Percentiles rank a stretch among this genome's conserved stretches.
These are phyloP conservation scores for Drosophila picticornis DNA, from an alignment of 2,888 invertebrate genomes.

Conservation along the genomic window DNA sequence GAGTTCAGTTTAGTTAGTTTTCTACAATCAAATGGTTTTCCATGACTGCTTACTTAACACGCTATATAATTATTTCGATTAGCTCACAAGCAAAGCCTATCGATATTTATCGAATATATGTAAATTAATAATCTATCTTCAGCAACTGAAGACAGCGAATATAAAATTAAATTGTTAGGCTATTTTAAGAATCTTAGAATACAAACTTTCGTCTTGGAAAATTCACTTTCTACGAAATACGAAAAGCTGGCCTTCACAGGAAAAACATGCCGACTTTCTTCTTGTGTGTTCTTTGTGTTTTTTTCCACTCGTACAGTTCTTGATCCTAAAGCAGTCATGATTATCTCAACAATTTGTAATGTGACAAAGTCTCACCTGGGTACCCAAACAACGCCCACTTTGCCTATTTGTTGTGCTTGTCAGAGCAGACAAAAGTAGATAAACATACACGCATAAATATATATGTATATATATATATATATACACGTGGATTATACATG, in stretches of 20 bases:
- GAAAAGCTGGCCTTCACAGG: not conserved
- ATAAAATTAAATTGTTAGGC: not conserved
- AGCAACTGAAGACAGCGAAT: not conserved
- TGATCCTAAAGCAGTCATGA: not conserved
- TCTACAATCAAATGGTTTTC: not conserved
- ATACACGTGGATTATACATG: not conserved
- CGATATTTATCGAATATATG: not conserved
- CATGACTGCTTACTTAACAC: not conserved
- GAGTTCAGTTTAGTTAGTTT: not conserved
- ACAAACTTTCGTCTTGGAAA: not conserved
- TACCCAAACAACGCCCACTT: conserved; percentile 14
- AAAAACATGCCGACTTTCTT: not conserved
- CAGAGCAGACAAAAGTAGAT: conserved; percentile 2
- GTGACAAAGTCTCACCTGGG: not conserved
- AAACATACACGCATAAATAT: not conserved
- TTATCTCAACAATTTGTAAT: conserved; percentile 23
- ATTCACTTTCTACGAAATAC: not conserved
- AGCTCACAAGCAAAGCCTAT: not conserved
- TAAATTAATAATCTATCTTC: not conserved
- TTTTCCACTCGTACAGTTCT: not conserved
- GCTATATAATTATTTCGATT: not conserved
- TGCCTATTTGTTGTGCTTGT: conserved; percentile 9
- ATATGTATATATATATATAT: not conserved
- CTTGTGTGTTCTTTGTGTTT: not conserved
- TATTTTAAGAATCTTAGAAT: no score